These are phyloP conservation scores for Lepidurus arcticus DNA, from an alignment of 1,140 invertebrate species.

Conservation along the genomic window DNA sequence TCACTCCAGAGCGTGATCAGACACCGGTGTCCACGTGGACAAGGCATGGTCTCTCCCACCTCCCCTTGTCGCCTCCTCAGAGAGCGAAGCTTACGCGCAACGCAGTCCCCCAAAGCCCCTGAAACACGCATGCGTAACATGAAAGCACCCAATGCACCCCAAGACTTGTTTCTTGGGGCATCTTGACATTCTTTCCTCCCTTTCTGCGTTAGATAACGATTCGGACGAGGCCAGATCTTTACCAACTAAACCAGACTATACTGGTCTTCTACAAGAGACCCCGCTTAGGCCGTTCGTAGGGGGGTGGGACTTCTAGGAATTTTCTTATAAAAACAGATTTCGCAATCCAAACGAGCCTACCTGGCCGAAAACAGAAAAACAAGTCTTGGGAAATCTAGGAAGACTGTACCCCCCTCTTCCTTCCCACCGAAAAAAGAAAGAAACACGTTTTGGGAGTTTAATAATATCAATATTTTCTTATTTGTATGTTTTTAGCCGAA, in stretches of 20 bases:
- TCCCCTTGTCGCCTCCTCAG: background rate
- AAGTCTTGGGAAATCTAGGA: slow-evolving; percentile 14
- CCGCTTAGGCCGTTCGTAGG: background rate
- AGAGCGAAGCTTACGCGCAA: background rate
- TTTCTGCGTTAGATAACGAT: background rate
- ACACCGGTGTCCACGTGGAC: background rate
- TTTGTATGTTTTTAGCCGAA: background rate
- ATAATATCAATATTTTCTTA: background rate
- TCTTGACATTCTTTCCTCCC: background rate
- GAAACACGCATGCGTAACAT: background rate
- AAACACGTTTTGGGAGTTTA: background rate
- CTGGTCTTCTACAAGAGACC: background rate
- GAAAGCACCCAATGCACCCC: background rate
- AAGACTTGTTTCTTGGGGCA: background rate
- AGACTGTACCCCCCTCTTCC: background rate
- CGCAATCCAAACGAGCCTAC: slow-evolving; percentile 13
- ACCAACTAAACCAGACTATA: background rate
- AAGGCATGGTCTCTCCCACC: background rate
- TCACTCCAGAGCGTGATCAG: background rate
- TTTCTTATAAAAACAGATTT: background rate
- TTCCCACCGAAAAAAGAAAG: background rate
- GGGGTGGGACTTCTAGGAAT: background rate
- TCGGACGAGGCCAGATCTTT: background rate
- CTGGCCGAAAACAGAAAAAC: slow-evolving; percentile 1
- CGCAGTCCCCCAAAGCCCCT: background rate